Percentiles rank a stretch among this genome's conserved stretches.
These are phyloP conservation scores for Eupithecia inturbata DNA, from an alignment of 2,888 invertebrate genomes.

Conservation along the genomic window DNA sequence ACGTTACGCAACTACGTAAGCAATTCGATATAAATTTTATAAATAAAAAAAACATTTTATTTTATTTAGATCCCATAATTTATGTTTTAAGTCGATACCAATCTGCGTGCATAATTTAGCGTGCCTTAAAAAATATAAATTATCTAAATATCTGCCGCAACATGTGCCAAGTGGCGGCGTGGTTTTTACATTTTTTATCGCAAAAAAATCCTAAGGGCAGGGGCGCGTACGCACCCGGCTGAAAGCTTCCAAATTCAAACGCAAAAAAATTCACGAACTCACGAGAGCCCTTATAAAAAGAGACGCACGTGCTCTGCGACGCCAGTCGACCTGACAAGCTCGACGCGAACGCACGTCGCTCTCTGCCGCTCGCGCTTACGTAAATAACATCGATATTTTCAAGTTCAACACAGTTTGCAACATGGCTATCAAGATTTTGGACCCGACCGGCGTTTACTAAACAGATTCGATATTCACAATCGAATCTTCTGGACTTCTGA, in stretches of 20 bases:
- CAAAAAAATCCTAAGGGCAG: constrained; percentile 71
- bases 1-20: neutral
- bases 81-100: constrained; percentile 9
- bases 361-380: constrained; percentile 62
- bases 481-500: constrained; percentile 29
- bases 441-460: constrained; percentile 80
- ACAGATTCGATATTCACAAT: constrained; percentile 38
- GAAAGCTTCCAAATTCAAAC: constrained; percentile 82
- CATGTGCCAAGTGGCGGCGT: constrained; percentile 61
- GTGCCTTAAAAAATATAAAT: constrained; percentile 39
- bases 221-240: constrained; percentile 78
- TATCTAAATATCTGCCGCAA: constrained; percentile 46
- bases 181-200: constrained; percentile 59
- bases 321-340: constrained; percentile 70
- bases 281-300: constrained; percentile 75
- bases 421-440: constrained; percentile 79
- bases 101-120: constrained; percentile 27
- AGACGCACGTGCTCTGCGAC: constrained; percentile 70
- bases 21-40: neutral
- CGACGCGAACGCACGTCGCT: constrained; percentile 65
- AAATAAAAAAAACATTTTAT: neutral
- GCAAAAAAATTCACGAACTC: constrained; percentile 80
- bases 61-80: neutral
- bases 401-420: constrained; percentile 63
- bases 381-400: constrained; percentile 78